These are phyloP conservation scores for Acholoe squamosa DNA, from an alignment of 2,888 invertebrate species.

Conservation along the genomic window DNA sequence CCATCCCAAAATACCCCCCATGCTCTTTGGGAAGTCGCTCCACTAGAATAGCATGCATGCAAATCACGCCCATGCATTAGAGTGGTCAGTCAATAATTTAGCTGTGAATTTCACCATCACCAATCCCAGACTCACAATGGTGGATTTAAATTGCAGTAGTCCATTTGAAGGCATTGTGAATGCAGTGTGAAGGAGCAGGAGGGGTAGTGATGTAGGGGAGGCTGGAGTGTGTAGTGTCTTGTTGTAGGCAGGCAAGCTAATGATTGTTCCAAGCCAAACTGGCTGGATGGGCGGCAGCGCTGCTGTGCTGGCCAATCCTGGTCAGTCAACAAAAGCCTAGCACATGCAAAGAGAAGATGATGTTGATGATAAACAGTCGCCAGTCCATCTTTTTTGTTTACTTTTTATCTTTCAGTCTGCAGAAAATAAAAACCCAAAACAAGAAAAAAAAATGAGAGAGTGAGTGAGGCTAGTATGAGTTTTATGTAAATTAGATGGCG, in stretches of 20 bases:
- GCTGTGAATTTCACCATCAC: slow-evolving; percentile 9
- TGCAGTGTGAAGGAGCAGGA: background rate
- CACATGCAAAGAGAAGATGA: slow-evolving; percentile 43
- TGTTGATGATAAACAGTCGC: slow-evolving; percentile 52
- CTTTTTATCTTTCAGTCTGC: background rate
- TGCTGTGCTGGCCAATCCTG: slow-evolving; percentile 6
- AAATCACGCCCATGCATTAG: background rate
- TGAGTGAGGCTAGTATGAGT: background rate
- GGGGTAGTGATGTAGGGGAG: background rate
- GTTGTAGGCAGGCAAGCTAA: slow-evolving; percentile 1
- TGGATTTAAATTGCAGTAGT: background rate
- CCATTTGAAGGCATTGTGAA: background rate
- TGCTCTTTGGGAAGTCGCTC: background rate
- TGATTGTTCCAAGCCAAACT: background rate
- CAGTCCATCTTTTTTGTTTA: background rate
- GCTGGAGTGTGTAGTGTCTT: background rate
- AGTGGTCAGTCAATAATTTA: slow-evolving; percentile 7
- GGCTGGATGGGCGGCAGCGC: background rate
- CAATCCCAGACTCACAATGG: background rate
- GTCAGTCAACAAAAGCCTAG: slow-evolving; percentile 45
- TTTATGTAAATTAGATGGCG: slow-evolving; percentile 47
- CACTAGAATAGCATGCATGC: slow-evolving; percentile 9
- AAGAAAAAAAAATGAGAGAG: background rate
- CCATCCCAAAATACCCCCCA: background rate
- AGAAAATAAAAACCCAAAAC: background rate